Conservation (phyloP, 2,797 vertebrate genomes). For the Enteromius thamalakanensis region DNA sequence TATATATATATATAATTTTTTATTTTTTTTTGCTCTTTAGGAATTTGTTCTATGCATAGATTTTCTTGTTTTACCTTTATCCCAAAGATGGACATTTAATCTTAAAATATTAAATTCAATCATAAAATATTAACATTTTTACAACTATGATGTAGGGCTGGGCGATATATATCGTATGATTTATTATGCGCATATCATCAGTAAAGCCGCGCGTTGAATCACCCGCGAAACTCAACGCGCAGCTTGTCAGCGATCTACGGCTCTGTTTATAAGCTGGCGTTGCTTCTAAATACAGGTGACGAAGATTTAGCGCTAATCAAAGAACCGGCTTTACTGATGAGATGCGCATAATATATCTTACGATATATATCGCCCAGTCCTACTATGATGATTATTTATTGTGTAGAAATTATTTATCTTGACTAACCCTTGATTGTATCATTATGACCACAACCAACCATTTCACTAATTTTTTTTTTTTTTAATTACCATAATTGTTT, state of each 20-base stretch:
- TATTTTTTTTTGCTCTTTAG: neutral
- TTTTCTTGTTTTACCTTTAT: neutral
- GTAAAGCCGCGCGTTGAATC: too few relatives aligned
- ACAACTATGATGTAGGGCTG: neutral
- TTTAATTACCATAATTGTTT: neutral
- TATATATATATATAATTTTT: too few relatives aligned
- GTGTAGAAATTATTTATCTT: neutral
- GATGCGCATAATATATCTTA: too few relatives aligned
- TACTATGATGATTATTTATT: neutral
- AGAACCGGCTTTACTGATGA: too few relatives aligned
- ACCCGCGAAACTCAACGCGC: too few relatives aligned
- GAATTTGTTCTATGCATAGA: neutral
- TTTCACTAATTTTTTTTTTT: neutral
- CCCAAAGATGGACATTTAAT: neutral
- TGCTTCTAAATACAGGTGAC: too few relatives aligned
- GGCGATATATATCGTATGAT: too few relatives aligned
- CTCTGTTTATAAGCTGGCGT: too few relatives aligned
- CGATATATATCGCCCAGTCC: too few relatives aligned
- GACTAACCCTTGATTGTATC: neutral
- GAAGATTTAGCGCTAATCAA: too few relatives aligned
- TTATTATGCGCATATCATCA: too few relatives aligned
- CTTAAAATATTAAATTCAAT: slow-evolving; percentile 7
- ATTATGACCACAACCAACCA: neutral
- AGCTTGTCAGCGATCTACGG: too few relatives aligned
- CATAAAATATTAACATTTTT: neutral